phyloP scores from a whole-genome alignment of 2,888 invertebrate species.

The Mystacides longicornis region DNA sequence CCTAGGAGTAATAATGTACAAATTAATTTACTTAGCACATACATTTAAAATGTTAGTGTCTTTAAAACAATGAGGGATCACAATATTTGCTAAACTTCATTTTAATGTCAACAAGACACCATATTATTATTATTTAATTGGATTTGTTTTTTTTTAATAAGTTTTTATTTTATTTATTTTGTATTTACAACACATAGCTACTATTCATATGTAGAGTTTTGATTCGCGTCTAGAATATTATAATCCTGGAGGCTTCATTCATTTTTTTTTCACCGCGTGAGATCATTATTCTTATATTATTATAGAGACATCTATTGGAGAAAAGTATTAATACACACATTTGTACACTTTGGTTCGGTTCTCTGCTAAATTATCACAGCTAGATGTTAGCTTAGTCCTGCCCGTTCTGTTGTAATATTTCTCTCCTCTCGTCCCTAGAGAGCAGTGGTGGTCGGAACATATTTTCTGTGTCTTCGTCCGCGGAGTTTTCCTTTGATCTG shows the following conservation, averaged over 20 bases:
- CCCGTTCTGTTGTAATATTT: constrained; percentile 69
- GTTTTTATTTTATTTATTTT: no score
- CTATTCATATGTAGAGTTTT: no score
- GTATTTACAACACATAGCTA: no score
- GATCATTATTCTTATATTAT: constrained; percentile 19
- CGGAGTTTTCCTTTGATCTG: constrained; percentile 54
- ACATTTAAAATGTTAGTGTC: constrained; percentile 12
- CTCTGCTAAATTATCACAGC: constrained; percentile 21
- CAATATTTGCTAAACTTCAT: not conserved
- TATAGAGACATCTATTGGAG: constrained; percentile 21
- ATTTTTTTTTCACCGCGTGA: constrained; percentile 18
- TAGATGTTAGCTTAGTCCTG: constrained; percentile 55
- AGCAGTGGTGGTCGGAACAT: constrained; percentile 47
- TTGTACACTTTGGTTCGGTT: constrained; percentile 25
- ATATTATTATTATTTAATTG: no score
- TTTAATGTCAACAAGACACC: constrained; percentile 2
- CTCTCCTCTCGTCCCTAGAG: constrained; percentile 54
- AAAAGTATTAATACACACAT: constrained; percentile 11
- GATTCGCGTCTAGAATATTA: no score
- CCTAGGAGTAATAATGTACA: not conserved
- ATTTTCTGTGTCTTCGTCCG: constrained; percentile 51
- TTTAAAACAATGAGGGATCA: not conserved
- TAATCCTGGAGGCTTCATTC: no score
- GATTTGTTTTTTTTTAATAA: not conserved
- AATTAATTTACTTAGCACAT: constrained; percentile 2